Evolutionary conservation across 2,888 invertebrate species (phyloP).

Genomic region (Eledone cirrhosa): DNA sequence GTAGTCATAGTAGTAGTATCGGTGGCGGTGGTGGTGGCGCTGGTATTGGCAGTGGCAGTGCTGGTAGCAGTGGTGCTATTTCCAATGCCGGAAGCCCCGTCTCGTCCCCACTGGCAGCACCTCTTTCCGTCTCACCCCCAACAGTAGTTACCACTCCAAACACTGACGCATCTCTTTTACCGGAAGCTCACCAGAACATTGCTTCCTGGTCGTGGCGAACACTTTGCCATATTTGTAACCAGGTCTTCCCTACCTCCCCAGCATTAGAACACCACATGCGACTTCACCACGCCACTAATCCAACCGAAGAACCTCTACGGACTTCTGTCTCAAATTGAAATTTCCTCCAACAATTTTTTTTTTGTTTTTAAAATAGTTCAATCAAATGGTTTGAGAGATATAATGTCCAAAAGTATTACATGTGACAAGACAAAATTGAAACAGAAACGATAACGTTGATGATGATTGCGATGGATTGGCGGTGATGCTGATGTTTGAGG

Average conservation of each 20-base stretch:
- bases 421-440: not conserved
- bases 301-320: slow-evolving; percentile 39
- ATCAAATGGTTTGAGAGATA: not conserved
- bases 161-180: slow-evolving; percentile 39
- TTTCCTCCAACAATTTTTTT: slow-evolving; percentile 33
- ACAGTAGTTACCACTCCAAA: not conserved
- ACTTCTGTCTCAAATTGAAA: slow-evolving; percentile 40
- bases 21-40: not conserved
- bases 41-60: not conserved
- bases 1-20: not conserved
- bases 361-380: too few relatives aligned
- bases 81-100: not conserved
- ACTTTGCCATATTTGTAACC: slow-evolving; percentile 80
- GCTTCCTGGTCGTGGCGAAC: slow-evolving; percentile 65
- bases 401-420: not conserved
- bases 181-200: slow-evolving; percentile 41
- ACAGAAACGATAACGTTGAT: not conserved
- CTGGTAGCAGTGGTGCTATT: slow-evolving; percentile 4
- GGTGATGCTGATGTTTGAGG: not conserved
- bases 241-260: slow-evolving; percentile 94
- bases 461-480: not conserved
- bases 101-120: slow-evolving; percentile 33
- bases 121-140: slow-evolving; percentile 28
- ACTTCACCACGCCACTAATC: slow-evolving; percentile 73
- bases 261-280: slow-evolving; percentile 96